These are phyloP conservation scores for Rana temporaria DNA, from an alignment of 2,113 vertebrate species.

Conservation along the genomic window DNA sequence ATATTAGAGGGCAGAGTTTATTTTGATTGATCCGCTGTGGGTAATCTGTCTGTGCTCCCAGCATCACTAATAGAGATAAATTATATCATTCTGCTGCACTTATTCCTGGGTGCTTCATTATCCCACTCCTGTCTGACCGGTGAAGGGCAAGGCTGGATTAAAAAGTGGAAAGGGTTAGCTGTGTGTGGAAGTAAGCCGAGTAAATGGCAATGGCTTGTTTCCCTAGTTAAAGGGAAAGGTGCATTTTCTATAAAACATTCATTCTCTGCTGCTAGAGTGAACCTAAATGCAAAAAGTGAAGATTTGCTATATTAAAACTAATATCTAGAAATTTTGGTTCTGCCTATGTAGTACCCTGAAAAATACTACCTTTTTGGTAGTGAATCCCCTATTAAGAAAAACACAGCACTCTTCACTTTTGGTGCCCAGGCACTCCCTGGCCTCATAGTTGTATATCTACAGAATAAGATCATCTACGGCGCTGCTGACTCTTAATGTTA, in stretches of 20 bases:
- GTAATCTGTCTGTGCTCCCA: constrained; percentile 37
- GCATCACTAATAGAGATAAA: constrained; percentile 54
- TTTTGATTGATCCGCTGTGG: constrained; percentile 52
- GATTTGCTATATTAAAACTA: too few species aligned
- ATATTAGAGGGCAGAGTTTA: constrained; percentile 57
- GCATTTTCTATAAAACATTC: not conserved
- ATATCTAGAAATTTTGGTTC: too few species aligned
- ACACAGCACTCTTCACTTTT: too few species aligned
- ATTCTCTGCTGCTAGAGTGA: too few species aligned
- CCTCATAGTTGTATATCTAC: too few species aligned
- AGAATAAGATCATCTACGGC: too few species aligned
- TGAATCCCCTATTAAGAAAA: too few species aligned
- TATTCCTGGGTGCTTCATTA: constrained; percentile 47
- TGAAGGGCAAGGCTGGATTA: constrained; percentile 11
- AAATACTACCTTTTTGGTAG: too few species aligned
- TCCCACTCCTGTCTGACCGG: not conserved
- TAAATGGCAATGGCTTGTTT: constrained; percentile 3
- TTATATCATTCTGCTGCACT: constrained; percentile 45
- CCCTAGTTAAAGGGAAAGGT: not conserved
- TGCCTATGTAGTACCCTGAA: too few species aligned
- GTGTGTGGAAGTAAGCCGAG: not conserved
- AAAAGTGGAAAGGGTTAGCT: not conserved
- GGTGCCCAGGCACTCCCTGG: too few species aligned
- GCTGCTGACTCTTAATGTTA: too few species aligned
- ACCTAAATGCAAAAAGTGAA: too few species aligned